A percentile compares a stretch with the other conserved stretches of the same genome.
Conservation (phyloP, 2,888 invertebrate genomes). For the Hesperia comma region DNA sequence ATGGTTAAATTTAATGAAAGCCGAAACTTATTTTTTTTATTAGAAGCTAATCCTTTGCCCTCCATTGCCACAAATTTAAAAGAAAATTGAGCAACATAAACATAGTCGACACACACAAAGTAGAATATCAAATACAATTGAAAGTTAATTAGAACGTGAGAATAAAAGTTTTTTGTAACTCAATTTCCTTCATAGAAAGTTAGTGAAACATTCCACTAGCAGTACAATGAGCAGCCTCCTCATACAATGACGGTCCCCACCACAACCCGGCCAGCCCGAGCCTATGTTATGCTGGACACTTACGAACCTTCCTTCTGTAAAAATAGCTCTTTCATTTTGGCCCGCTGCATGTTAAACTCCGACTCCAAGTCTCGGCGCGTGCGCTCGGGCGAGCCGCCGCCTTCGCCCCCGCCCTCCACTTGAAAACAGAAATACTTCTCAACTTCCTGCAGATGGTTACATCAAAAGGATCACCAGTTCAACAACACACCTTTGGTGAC, state of each 20-base stretch:
- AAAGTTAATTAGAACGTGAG: not conserved
- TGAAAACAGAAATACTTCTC: slow-evolving; percentile 76
- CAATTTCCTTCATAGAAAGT: slow-evolving; percentile 7
- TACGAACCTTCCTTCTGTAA: slow-evolving; percentile 95
- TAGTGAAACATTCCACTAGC: slow-evolving; percentile 35
- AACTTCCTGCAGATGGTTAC: slow-evolving; percentile 58
- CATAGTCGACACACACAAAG: not conserved
- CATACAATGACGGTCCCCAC: slow-evolving; percentile 21
- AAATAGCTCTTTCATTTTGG: slow-evolving; percentile 96
- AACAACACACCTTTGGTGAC: slow-evolving; percentile 71
- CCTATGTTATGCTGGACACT: slow-evolving; percentile 30
- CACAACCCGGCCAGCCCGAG: slow-evolving; percentile 29
- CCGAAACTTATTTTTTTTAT: not conserved
- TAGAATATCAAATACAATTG: not conserved
- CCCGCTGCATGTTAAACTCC: slow-evolving; percentile 95
- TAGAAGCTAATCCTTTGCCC: not conserved
- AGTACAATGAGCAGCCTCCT: slow-evolving; percentile 21
- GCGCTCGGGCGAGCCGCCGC: slow-evolving; percentile 57
- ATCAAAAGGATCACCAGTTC: slow-evolving; percentile 44
- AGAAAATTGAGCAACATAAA: slow-evolving; percentile 9
- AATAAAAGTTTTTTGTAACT: not conserved
- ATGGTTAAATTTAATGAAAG: not conserved
- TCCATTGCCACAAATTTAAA: slow-evolving; percentile 2
- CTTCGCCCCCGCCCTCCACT: slow-evolving; percentile 65
- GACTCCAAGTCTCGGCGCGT: slow-evolving; percentile 86